Percentiles rank a stretch among this genome's conserved stretches.
Conservation (phyloP, 1,140 invertebrate species). For the Pseudachorutes palmiensis region DNA sequence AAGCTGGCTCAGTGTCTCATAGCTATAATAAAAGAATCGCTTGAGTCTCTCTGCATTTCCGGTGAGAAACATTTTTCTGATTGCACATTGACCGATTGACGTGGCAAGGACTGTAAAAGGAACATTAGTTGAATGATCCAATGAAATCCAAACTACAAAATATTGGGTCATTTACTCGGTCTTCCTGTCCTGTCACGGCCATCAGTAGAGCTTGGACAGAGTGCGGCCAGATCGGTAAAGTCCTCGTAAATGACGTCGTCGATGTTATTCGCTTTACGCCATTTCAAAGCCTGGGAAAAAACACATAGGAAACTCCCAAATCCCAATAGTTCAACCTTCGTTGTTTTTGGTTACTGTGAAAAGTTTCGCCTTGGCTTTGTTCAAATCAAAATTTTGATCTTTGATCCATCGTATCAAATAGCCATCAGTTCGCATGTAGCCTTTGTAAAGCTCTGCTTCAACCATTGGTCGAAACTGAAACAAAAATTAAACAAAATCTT, state of each 20-base stretch:
- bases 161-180: not conserved
- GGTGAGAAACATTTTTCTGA: not conserved
- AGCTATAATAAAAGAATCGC: not conserved
- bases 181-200: not conserved
- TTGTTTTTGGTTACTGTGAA: not conserved
- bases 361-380: not conserved
- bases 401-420: constrained; percentile 1
- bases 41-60: not conserved
- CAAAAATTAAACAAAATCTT: not conserved
- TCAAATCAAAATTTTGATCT: constrained; percentile 10
- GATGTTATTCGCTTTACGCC: constrained; percentile 14
- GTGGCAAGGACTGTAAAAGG: not conserved
- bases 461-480: constrained; percentile 6
- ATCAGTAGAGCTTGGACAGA: not conserved
- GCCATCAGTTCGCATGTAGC: not conserved
- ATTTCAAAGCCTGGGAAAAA: not conserved
- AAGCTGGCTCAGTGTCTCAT: not conserved
- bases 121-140: not conserved
- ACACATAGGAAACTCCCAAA: not conserved
- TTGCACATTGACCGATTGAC: not conserved
- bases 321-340: not conserved
- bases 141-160: not conserved
- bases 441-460: not conserved
- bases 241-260: not conserved
- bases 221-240: not conserved